phyloP scores from a whole-genome alignment of 2,888 invertebrate genomes.

The Steinernema carpocapsae region DNA sequence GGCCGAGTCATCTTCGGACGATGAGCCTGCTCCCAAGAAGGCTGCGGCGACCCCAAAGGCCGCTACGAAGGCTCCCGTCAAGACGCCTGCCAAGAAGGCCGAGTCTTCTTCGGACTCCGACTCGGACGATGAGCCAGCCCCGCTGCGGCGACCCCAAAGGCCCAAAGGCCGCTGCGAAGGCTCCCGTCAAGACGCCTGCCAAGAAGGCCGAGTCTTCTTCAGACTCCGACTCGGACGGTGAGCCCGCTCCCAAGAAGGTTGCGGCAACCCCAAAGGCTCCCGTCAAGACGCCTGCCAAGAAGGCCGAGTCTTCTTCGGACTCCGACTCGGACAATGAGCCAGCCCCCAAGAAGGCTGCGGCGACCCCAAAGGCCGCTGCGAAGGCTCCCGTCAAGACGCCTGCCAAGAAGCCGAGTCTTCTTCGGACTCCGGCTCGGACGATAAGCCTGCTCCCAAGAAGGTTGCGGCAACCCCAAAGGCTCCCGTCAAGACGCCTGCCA shows the following conservation, averaged over 20 bases:
- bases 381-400: not conserved
- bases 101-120: constrained; percentile 1
- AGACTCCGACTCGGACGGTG: not conserved
- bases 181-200: not conserved
- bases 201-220: not conserved
- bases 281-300: not conserved
- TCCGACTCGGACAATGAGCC: not conserved
- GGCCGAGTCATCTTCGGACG: not conserved
- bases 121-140: not conserved
- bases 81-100: not conserved
- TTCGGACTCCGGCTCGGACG: not conserved
- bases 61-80: too few species aligned
- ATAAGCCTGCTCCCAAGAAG: not conserved
- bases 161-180: not conserved
- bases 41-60: not conserved
- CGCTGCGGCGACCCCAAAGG: not conserved
- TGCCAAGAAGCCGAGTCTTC: not conserved
- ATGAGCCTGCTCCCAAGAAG: not conserved
- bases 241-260: not conserved
- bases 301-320: not conserved
- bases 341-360: not conserved
- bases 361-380: not conserved
- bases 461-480: not conserved
- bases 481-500: not conserved
- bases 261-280: not conserved